phyloP scores from a whole-genome alignment of 1,140 invertebrate species.

The Drosophila leontia region DNA sequence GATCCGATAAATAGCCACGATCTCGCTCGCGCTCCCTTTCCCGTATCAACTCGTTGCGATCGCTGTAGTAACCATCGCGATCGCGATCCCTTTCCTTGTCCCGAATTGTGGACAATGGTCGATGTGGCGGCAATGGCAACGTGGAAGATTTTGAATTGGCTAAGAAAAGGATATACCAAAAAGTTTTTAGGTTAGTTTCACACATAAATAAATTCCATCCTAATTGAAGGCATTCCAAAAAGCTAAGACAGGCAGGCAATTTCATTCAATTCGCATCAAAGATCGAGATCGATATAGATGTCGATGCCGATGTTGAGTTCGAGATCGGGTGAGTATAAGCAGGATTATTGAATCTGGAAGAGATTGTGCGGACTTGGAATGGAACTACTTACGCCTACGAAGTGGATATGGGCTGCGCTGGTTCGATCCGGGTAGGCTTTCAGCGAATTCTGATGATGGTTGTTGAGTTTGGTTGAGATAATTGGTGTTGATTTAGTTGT shows the following conservation, averaged over 20 bases:
- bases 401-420: conserved; percentile 93
- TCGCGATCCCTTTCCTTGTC: conserved; percentile 86
- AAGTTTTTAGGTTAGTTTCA: neutral
- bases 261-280: conserved; percentile 26
- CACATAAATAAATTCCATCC: neutral
- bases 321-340: conserved; percentile 27
- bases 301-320: conserved; percentile 1
- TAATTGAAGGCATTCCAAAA: conserved; percentile 33
- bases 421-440: conserved; percentile 92
- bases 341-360: conserved; percentile 47
- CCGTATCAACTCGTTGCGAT: conserved; percentile 92
- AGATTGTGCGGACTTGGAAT: conserved; percentile 59
- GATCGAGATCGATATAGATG: conserved; percentile 8
- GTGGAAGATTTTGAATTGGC: conserved; percentile 91
- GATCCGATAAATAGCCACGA: conserved; percentile 93
- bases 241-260: conserved; percentile 34
- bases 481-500: conserved; percentile 43
- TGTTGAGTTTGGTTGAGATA: conserved; percentile 39
- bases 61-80: conserved; percentile 92
- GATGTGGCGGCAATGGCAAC: conserved; percentile 89
- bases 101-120: conserved; percentile 82
- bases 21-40: conserved; percentile 89
- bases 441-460: conserved; percentile 90
- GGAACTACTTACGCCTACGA: conserved; percentile 90
- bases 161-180: conserved; percentile 16